Evolutionary conservation across 2,888 invertebrate genomes (phyloP).

Genomic region (Caenorhabditis sp.): DNA sequence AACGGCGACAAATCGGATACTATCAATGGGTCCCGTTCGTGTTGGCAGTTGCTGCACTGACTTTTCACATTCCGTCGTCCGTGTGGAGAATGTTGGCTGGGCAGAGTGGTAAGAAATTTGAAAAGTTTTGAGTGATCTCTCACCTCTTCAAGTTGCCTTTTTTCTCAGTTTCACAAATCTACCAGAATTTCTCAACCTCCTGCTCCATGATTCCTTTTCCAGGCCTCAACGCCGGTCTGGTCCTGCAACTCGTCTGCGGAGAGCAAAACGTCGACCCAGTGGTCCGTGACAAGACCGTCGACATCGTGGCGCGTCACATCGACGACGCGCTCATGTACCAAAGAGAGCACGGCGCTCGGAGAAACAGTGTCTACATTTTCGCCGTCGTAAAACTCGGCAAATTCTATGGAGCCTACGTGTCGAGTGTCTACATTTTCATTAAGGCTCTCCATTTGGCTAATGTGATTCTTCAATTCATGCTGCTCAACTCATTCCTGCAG

Average conservation of each 20-base stretch:
- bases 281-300: slow-evolving; percentile 84
- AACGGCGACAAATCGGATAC: slow-evolving; percentile 82
- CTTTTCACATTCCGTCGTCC: slow-evolving; percentile 83
- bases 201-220: slow-evolving; percentile 17
- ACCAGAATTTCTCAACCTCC: neutral
- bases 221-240: slow-evolving; percentile 84
- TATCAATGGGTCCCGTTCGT: slow-evolving; percentile 82
- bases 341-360: slow-evolving; percentile 79
- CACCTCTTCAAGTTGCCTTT: no score
- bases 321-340: slow-evolving; percentile 85
- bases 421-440: slow-evolving; percentile 84
- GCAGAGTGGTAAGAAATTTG: slow-evolving; percentile 77
- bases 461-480: slow-evolving; percentile 83
- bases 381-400: slow-evolving; percentile 80
- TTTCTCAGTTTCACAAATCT: no score
- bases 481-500: slow-evolving; percentile 85
- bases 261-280: slow-evolving; percentile 84
- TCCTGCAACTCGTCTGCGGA: slow-evolving; percentile 83
- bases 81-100: slow-evolving; percentile 83
- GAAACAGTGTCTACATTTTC: slow-evolving; percentile 77
- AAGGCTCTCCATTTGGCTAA: slow-evolving; percentile 83
- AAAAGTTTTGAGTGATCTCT: no score
- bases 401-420: slow-evolving; percentile 85
- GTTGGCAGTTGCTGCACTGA: slow-evolving; percentile 81
- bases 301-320: slow-evolving; percentile 85